phyloP scores from a whole-genome alignment of 2,888 invertebrate species.

The Leucoptera coffeella region DNA sequence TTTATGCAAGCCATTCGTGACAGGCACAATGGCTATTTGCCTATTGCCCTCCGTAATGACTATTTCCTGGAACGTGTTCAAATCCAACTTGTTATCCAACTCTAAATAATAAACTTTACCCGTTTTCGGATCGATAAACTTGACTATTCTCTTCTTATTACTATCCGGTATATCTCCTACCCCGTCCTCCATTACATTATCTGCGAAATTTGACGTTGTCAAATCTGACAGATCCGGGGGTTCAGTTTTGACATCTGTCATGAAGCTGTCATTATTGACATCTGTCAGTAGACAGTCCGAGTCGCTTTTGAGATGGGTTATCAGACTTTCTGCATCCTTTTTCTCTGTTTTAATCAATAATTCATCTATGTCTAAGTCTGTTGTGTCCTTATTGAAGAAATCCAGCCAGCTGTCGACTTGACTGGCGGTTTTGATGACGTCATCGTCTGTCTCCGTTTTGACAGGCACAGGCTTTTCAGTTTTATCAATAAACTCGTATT shows the following conservation, averaged over 20 bases:
- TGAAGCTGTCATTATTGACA: no score
- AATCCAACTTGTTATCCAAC: conserved; percentile 29
- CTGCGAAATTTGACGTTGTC: no score
- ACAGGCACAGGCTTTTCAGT: no score
- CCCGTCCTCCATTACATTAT: no score
- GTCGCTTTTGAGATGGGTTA: no score
- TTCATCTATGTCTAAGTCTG: conserved; percentile 33
- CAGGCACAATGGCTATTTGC: conserved; percentile 23
- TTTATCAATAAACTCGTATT: conserved; percentile 25
- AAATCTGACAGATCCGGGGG: no score
- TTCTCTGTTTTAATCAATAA: conserved; percentile 23
- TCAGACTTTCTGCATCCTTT: conserved; percentile 9
- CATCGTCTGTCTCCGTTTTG: conserved; percentile 13
- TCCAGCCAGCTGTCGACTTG: conserved; percentile 28
- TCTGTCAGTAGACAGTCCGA: no score
- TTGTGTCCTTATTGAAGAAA: conserved; percentile 29
- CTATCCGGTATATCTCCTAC: no score
- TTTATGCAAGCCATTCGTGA: no score
- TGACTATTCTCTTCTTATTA: conserved; percentile 32
- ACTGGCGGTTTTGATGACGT: conserved; percentile 3
- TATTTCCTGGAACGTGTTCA: conserved; percentile 35
- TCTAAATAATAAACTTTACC: conserved; percentile 39
- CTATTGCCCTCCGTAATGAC: conserved; percentile 21
- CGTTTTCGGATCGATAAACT: conserved; percentile 34
- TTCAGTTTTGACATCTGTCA: no score